Conservation (phyloP, 2,888 invertebrate genomes). For the Plagiodera versicolora region DNA sequence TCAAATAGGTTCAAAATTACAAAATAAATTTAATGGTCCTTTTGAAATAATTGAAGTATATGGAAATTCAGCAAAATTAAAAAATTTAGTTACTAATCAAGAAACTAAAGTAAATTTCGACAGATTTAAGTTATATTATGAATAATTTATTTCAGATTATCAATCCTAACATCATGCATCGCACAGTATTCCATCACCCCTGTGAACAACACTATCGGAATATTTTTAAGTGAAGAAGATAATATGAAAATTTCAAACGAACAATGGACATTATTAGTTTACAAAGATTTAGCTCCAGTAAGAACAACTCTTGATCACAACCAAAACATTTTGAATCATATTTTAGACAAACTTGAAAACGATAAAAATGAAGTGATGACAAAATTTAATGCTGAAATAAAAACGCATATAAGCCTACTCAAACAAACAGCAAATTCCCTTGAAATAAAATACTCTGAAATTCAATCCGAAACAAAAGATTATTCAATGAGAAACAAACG, state of each 20-base stretch:
- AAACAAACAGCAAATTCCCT: not conserved
- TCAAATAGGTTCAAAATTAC: not conserved
- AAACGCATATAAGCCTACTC: too few species aligned
- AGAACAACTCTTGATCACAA: too few species aligned
- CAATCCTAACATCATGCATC: not conserved
- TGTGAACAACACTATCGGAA: too few species aligned
- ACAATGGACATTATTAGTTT: too few species aligned
- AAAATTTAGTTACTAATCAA: slow-evolving; percentile 4
- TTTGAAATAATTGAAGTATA: not conserved
- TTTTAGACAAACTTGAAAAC: too few species aligned
- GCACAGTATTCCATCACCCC: too few species aligned
- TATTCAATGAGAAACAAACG: not conserved
- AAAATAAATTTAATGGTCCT: not conserved
- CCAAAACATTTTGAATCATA: too few species aligned
- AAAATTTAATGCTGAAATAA: too few species aligned
- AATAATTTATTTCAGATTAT: not conserved
- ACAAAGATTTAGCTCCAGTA: too few species aligned
- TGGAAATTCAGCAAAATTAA: slow-evolving; percentile 1
- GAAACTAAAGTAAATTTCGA: slow-evolving; percentile 10
- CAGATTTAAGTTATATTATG: not conserved
- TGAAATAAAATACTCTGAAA: not conserved
- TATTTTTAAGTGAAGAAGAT: too few species aligned
- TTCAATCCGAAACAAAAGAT: not conserved
- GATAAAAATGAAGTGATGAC: too few species aligned
- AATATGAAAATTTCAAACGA: too few species aligned